Conservation (phyloP, 1,140 invertebrate genomes). For the Drosophila teissieri region DNA sequence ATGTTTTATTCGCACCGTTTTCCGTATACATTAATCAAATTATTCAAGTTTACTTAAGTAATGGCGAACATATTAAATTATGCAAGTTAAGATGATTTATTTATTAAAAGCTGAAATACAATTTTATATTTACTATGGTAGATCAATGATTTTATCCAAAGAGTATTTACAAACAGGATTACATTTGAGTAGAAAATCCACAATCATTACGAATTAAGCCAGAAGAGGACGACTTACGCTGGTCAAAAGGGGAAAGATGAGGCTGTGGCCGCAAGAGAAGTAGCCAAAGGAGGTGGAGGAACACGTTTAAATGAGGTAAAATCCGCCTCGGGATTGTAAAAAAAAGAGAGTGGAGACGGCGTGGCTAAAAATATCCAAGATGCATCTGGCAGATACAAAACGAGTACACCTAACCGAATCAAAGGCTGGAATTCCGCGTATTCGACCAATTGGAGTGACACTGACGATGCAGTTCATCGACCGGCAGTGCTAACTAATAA, state of each 20-base stretch:
- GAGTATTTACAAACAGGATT: constrained; percentile 22
- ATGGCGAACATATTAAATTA: no score
- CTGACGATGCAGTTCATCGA: constrained; percentile 49
- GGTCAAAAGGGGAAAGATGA: constrained; percentile 26
- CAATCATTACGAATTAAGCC: constrained; percentile 61
- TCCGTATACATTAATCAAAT: no score
- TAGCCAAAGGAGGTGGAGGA: constrained; percentile 49
- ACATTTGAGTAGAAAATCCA: constrained; percentile 26
- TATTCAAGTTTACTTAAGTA: no score
- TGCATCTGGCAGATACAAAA: constrained; percentile 60
- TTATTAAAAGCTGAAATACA: background rate
- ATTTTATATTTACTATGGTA: no score
- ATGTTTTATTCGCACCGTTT: constrained; percentile 5
- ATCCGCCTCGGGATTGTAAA: constrained; percentile 57
- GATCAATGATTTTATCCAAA: background rate
- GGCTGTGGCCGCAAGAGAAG: constrained; percentile 39
- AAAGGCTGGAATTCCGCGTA: constrained; percentile 48
- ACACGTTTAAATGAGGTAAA: constrained; percentile 77
- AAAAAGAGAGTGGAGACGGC: constrained; percentile 45
- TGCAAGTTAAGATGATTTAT: no score
- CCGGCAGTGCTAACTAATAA: constrained; percentile 39
- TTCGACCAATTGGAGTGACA: constrained; percentile 57
- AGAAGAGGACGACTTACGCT: constrained; percentile 28
- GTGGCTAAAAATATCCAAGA: constrained; percentile 58
- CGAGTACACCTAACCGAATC: constrained; percentile 49